These are phyloP conservation scores for Hybos culiciformis DNA, from an alignment of 2,888 invertebrate genomes.

Conservation along the genomic window DNA sequence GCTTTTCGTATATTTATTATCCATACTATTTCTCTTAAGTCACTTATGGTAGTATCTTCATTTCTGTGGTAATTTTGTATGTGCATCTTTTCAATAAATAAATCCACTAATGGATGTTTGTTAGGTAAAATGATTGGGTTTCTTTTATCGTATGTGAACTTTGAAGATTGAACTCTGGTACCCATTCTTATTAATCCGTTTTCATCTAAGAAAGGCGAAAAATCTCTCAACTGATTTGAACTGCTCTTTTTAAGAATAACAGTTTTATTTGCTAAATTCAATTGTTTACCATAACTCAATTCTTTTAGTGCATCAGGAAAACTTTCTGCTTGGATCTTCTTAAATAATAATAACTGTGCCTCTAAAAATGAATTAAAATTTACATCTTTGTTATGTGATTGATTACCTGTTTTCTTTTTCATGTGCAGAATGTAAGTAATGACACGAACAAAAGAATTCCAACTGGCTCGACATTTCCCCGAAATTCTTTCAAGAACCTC, in stretches of 20 bases:
- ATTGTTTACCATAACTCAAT: neutral
- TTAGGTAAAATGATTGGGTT: no score
- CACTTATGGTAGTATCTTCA: no score
- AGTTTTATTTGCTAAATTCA: neutral
- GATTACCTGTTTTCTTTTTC: no score
- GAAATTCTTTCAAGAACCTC: conserved; percentile 1
- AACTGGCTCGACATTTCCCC: conserved; percentile 2
- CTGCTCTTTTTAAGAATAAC: no score
- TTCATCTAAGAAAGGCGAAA: conserved; percentile 4
- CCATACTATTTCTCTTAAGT: conserved; percentile 6
- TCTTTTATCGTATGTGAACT: no score
- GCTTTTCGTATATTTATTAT: conserved; percentile 4
- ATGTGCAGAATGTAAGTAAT: no score
- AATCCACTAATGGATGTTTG: no score
- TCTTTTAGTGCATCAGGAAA: conserved; percentile 1
- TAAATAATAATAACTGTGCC: neutral
- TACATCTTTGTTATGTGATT: neutral
- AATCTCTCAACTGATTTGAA: neutral
- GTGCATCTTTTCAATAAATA: no score
- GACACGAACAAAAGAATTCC: conserved; percentile 1
- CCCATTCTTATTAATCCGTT: neutral
- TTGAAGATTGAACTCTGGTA: no score
- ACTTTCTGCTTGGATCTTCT: conserved; percentile 3
- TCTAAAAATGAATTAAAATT: neutral
- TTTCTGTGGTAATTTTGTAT: no score